phyloP scores from a whole-genome alignment of 2,888 invertebrate species.

The Melinaea menophilus region DNA sequence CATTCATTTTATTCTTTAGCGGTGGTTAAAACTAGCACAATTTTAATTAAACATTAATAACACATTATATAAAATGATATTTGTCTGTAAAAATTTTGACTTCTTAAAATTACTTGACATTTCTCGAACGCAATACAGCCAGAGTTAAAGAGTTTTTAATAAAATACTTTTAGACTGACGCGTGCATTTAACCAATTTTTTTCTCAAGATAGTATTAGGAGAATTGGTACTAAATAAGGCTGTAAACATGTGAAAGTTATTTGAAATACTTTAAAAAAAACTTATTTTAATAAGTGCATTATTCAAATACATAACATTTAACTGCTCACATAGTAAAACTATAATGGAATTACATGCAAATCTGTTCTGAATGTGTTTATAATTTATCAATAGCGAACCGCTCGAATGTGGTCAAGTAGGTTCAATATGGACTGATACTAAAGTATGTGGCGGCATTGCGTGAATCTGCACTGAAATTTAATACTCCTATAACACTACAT shows the following conservation, averaged over 20 bases:
- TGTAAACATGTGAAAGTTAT: neutral
- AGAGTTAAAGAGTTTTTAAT: neutral
- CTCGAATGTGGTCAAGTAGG: too few species aligned
- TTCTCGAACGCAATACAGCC: neutral
- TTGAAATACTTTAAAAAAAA: neutral
- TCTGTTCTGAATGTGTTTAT: too few species aligned
- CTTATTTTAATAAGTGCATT: neutral
- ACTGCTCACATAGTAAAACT: too few species aligned
- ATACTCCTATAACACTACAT: too few species aligned
- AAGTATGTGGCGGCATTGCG: too few species aligned
- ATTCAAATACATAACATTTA: neutral
- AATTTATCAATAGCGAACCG: too few species aligned
- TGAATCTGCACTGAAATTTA: too few species aligned
- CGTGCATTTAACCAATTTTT: neutral
- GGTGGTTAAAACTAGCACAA: conserved; percentile 2
- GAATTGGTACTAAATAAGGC: neutral
- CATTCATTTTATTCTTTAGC: neutral
- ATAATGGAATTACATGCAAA: too few species aligned
- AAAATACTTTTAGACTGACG: neutral
- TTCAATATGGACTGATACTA: too few species aligned
- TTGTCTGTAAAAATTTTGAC: conserved; percentile 1
- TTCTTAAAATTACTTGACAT: neutral
- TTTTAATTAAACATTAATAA: neutral
- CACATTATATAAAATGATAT: neutral
- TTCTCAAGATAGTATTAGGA: neutral